Evolutionary conservation across 2,888 invertebrate genomes (phyloP), one percentile per base, ranked within the genome.

Genomic region (Protophormia terraenovae): DNA sequence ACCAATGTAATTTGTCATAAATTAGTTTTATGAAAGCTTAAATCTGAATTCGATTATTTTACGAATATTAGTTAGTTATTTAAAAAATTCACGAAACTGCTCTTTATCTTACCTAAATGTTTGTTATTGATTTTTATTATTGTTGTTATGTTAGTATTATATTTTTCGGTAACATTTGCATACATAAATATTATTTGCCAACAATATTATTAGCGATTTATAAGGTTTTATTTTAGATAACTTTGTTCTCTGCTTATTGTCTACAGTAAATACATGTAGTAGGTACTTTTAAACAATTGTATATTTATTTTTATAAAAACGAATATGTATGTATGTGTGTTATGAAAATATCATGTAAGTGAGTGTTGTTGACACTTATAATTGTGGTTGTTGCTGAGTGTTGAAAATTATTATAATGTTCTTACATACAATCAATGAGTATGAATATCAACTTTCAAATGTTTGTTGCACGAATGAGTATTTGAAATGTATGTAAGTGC

Each of bases 331-430:
- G n/a, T n/a, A n/a, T n/a, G n/a, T 3, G 3, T 12, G 12, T 41
- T 19, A 66, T 73, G 10, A 27, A 14, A 47, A 60, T n/a, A 60
- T 50, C 64, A 8, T 66, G 41, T 45, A 58, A 64, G 22, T 55
- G 73, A 47, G 38, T 80, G 80, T 47, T 81, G 66, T 62, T 84
- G 81, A 84, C 81, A 84, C 78, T 82, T 82, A 75, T 73, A 85
- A 85, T 78, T 82, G 69, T 71, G 81, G 78, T 75, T 82, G 77
- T 64, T 60, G 16, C 41, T 58, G 22, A 64, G 16, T 72, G 62
- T 22, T 62, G 47, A 53, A 53, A 62, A 69, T 78, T 60, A 69
- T 29, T 58, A 29, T 35, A 22, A 38, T 78, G 29, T 64, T 53
- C 62, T 24, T 32, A 29, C 47, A 69, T 47, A 50, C 81, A 82